A percentile compares a stretch with the other conserved stretches of the same genome.
These are phyloP conservation scores for Avahi laniger DNA, from an alignment of 2,797 vertebrate species.

Conservation along the genomic window DNA sequence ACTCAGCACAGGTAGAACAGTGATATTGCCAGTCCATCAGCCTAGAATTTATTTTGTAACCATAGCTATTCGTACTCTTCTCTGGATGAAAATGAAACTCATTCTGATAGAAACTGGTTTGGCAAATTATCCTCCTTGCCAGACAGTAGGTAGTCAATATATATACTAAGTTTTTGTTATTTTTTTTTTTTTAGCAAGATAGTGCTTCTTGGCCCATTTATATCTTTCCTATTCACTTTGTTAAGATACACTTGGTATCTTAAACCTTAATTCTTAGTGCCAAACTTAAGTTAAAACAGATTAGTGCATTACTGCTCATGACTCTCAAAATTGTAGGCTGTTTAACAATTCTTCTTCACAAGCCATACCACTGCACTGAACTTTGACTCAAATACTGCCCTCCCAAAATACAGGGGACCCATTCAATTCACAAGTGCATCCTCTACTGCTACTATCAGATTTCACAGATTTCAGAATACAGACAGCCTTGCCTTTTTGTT, in stretches of 20 bases:
- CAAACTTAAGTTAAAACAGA: neutral
- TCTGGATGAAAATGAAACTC: neutral
- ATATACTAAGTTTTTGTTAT: neutral
- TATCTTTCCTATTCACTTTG: slow-evolving; percentile 23
- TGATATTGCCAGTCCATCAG: neutral
- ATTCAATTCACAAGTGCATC: neutral
- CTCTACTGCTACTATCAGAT: neutral
- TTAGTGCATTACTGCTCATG: neutral
- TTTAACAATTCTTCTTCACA: neutral
- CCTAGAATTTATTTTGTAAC: neutral
- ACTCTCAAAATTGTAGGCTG: neutral
- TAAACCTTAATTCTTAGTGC: neutral
- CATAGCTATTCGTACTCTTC: neutral
- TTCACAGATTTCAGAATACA: neutral
- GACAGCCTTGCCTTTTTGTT: slow-evolving; percentile 55
- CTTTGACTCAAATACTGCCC: neutral
- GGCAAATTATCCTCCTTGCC: neutral
- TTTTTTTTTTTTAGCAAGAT: neutral
- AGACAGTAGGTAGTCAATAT: neutral
- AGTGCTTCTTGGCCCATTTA: neutral
- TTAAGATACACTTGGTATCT: neutral
- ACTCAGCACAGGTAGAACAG: neutral
- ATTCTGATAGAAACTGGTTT: neutral
- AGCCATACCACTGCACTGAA: neutral
- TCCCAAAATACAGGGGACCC: neutral